Conservation (phyloP, 2,888 invertebrate species). For the Lepeophtheirus nordmannii region DNA sequence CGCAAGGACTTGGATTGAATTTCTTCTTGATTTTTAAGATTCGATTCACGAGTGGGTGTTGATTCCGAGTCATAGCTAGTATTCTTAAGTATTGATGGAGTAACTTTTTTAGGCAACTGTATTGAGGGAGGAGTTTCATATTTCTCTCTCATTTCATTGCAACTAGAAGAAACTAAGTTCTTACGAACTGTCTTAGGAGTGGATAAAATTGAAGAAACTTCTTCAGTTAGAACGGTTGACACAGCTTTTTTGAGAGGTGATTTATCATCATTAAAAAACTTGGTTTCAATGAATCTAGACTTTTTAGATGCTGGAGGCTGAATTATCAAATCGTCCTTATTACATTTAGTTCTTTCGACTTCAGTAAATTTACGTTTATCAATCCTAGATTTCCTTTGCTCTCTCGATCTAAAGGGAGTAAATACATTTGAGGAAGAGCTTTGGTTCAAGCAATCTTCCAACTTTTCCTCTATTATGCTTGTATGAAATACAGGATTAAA, state of each 20-base stretch:
- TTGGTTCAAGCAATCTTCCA: not conserved
- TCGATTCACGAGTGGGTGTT: not conserved
- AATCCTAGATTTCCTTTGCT: not conserved
- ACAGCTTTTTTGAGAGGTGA: not conserved
- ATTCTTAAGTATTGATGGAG: not conserved
- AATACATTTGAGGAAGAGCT: not conserved
- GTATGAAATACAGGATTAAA: slow-evolving; percentile 10
- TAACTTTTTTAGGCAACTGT: not conserved
- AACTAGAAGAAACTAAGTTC: not conserved
- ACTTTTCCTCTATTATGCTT: not conserved
- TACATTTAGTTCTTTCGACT: not conserved
- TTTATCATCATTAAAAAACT: not conserved
- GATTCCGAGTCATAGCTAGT: not conserved
- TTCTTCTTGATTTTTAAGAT: not conserved
- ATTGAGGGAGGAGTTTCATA: not conserved
- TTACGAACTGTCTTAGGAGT: not conserved
- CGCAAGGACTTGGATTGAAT: slow-evolving; percentile 2
- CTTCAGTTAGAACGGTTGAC: not conserved
- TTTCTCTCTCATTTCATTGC: too few species aligned
- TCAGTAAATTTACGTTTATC: not conserved
- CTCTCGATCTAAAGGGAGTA: slow-evolving; percentile 15
- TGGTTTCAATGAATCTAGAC: not conserved
- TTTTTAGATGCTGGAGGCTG: not conserved
- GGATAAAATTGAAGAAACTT: not conserved
- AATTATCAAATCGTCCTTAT: not conserved